phyloP scores from a whole-genome alignment of 2,797 vertebrate species.

The Tangara arthus region DNA sequence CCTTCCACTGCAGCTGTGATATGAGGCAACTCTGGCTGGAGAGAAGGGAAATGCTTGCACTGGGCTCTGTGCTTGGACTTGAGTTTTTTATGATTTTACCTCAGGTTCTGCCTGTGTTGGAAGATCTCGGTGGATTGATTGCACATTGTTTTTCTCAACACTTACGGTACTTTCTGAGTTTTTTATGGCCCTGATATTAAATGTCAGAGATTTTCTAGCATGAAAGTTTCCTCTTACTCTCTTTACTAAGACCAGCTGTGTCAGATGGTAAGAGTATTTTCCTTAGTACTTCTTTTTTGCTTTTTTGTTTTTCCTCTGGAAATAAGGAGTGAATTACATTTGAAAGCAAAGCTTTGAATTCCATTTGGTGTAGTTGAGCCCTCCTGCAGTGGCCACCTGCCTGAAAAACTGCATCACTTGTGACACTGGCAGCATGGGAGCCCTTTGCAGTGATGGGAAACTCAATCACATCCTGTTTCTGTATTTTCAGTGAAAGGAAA shows the following conservation, averaged over 20 bases:
- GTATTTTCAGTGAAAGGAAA: neutral
- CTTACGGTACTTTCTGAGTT: neutral
- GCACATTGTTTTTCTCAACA: neutral
- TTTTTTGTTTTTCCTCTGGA: neutral
- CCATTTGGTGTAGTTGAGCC: constrained; percentile 1
- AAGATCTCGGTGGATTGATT: neutral
- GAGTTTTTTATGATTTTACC: neutral
- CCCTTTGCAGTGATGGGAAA: neutral
- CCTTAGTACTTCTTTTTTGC: neutral
- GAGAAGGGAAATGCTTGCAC: neutral
- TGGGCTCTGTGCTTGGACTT: neutral
- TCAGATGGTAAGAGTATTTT: constrained; percentile 33
- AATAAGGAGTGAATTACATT: constrained; percentile 40
- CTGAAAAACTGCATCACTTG: neutral
- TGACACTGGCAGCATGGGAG: neutral
- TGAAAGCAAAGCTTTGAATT: constrained; percentile 56
- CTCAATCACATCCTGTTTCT: neutral
- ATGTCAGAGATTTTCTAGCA: constrained; percentile 6
- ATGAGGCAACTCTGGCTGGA: neutral
- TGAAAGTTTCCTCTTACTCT: neutral
- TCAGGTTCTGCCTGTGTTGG: neutral
- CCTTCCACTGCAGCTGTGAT: neutral
- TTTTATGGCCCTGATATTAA: neutral
- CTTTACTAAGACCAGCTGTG: constrained; percentile 32
- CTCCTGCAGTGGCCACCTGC: constrained; percentile 48